Conservation (phyloP, 2,113 vertebrate species). For the Cheilinus undulatus region DNA sequence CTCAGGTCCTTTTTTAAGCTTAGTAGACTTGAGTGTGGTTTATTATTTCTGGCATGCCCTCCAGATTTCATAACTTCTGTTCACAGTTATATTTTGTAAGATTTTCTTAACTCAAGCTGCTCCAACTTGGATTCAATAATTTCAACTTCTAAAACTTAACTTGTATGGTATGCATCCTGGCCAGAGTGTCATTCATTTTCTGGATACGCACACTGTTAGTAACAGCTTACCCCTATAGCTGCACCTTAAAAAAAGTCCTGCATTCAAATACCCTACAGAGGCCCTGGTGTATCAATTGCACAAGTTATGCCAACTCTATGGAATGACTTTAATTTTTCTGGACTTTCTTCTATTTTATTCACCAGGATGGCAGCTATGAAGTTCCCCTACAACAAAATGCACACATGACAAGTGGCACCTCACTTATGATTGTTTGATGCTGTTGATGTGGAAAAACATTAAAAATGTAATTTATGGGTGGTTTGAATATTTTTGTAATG, state of each 20-base stretch:
- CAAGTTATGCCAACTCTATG: conserved; percentile 44
- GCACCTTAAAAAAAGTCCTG: conserved; percentile 5
- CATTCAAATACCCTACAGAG: conserved; percentile 25
- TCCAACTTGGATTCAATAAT: background rate
- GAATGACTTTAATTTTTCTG: conserved; percentile 23
- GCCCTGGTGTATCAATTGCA: conserved; percentile 13
- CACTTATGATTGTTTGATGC: conserved; percentile 13
- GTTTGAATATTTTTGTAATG: conserved; percentile 43
- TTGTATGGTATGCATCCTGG: background rate
- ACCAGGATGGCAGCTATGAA: background rate
- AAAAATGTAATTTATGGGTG: conserved; percentile 19
- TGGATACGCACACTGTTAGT: conserved; percentile 10
- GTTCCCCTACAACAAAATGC: background rate
- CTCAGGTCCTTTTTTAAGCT: conserved; percentile 29
- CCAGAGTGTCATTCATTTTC: background rate
- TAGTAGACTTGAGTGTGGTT: conserved; percentile 10
- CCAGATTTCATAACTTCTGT: background rate
- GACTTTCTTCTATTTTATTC: conserved; percentile 9
- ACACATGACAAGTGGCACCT: background rate
- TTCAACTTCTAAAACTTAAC: background rate
- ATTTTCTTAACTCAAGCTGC: background rate
- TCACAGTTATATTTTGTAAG: background rate
- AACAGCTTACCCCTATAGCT: conserved; percentile 15
- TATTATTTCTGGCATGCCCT: conserved; percentile 26
- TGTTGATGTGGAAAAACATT: conserved; percentile 5